phyloP scores from a whole-genome alignment of 2,797 vertebrate genomes.

The Florisuga fusca region DNA sequence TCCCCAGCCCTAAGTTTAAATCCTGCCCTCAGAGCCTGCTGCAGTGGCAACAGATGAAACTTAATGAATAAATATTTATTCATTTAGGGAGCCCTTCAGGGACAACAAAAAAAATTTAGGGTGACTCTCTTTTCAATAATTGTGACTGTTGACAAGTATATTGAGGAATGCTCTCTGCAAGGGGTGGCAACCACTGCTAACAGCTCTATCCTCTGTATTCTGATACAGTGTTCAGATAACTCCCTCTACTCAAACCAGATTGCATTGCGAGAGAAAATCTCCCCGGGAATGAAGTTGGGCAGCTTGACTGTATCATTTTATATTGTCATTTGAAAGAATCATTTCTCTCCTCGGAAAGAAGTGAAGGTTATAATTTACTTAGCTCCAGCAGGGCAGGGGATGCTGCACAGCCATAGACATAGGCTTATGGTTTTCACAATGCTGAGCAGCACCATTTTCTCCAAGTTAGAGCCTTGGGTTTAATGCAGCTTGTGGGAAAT shows the following conservation, averaged over 20 bases:
- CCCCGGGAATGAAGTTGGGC: conserved; percentile 45
- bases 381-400: conserved; percentile 52
- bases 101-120: not conserved
- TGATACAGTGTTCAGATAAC: conserved; percentile 44
- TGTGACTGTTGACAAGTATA: not conserved
- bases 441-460: conserved; percentile 26
- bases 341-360: conserved; percentile 56
- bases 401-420: not conserved
- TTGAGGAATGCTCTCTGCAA: conserved; percentile 5
- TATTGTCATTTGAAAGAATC: conserved; percentile 61
- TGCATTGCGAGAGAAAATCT: conserved; percentile 52
- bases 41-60: not conserved
- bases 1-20: not conserved
- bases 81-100: not conserved
- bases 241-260: conserved; percentile 30
- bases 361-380: conserved; percentile 65
- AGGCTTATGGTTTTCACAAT: conserved; percentile 35
- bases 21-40: not conserved
- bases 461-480: not conserved
- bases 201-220: conserved; percentile 35
- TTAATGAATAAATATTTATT: not conserved
- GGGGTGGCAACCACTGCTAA: not conserved
- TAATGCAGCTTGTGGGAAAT: conserved; percentile 39
- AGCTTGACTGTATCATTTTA: conserved; percentile 59
- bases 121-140: not conserved